A percentile compares a stretch with the other conserved stretches of the same genome.
Conservation (phyloP, 2,113 vertebrate species). For the Brachyhypopomus gauderio region DNA sequence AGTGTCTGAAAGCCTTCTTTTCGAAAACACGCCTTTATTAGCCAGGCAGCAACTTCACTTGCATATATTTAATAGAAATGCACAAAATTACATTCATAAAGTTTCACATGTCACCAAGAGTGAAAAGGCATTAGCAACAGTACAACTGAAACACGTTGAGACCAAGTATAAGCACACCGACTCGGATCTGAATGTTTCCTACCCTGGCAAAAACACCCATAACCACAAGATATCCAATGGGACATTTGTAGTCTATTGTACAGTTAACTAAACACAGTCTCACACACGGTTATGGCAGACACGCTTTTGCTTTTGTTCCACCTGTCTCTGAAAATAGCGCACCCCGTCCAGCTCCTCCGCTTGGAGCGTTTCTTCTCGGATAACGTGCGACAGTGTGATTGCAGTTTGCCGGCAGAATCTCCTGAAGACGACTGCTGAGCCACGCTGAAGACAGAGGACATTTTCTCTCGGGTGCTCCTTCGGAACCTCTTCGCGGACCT, state of each 20-base stretch:
- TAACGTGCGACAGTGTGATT: constrained; percentile 10
- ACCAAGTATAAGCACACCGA: neutral
- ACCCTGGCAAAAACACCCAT: too few relatives aligned
- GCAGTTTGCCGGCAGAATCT: constrained; percentile 30
- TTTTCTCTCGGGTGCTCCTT: constrained; percentile 64
- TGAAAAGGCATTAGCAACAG: neutral
- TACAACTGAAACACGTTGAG: neutral
- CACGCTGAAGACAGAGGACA: constrained; percentile 61
- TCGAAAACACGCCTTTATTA: neutral
- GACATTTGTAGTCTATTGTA: too few relatives aligned
- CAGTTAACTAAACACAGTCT: constrained; percentile 56
- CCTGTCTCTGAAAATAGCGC: constrained; percentile 15
- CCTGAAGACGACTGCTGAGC: constrained; percentile 42
- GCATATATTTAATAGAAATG: neutral
- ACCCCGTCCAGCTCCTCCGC: constrained; percentile 15
- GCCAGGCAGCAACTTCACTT: neutral
- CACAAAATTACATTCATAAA: neutral
- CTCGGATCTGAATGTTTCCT: neutral
- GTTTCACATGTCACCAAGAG: neutral
- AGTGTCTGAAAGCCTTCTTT: neutral
- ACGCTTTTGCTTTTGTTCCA: constrained; percentile 54
- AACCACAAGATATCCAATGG: too few relatives aligned
- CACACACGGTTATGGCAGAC: constrained; percentile 57
- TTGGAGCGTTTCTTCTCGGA: constrained; percentile 15
- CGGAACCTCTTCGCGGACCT: constrained; percentile 66